phyloP scores from a whole-genome alignment of 2,888 invertebrate genomes.

The Buathra laborator region DNA sequence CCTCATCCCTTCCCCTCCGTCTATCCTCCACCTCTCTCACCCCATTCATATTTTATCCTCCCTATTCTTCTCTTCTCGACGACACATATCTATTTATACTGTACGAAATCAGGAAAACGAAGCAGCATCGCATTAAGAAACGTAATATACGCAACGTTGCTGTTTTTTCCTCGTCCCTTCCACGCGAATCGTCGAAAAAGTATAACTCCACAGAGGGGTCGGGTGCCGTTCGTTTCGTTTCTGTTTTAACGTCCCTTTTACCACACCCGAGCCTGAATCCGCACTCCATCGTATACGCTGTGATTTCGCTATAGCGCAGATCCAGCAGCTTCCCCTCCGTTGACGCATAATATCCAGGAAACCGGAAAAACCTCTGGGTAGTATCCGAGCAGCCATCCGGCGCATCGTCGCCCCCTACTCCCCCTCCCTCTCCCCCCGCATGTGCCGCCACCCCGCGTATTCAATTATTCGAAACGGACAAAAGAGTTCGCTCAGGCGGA shows the following conservation, averaged over 20 bases:
- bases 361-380: constrained; percentile 45
- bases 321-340: constrained; percentile 2
- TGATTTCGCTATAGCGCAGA: not conserved
- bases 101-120: not conserved
- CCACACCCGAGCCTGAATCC: not conserved
- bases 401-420: constrained; percentile 24
- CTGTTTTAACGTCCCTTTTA: not conserved
- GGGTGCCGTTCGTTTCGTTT: not conserved
- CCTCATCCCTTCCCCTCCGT: not conserved
- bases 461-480: constrained; percentile 45
- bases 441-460: constrained; percentile 36
- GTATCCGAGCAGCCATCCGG: constrained; percentile 43
- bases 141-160: not conserved
- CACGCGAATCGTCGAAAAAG: not conserved
- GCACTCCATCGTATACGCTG: not conserved
- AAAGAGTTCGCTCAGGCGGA: constrained; percentile 39
- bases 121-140: not conserved
- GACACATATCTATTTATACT: not conserved
- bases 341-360: constrained; percentile 41
- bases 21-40: not conserved
- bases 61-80: not conserved
- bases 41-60: constrained; percentile 12
- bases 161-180: not conserved
- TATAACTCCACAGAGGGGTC: not conserved
- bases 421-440: not conserved